Evolutionary conservation across 2,797 vertebrate species (phyloP).

Genomic region (Mormyrops attenuatus): DNA sequence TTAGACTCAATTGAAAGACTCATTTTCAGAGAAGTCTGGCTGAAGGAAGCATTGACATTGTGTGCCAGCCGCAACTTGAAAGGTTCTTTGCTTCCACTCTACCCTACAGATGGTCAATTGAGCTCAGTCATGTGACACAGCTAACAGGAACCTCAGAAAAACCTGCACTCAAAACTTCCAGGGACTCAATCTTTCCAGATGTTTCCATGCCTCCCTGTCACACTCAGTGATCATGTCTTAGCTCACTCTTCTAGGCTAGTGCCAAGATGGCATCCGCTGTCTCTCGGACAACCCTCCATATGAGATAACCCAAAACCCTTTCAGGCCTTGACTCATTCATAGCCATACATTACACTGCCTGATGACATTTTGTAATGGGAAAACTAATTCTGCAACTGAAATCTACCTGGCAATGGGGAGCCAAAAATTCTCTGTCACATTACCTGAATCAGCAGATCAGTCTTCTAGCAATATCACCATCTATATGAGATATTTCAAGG

Average conservation of each 20-base stretch:
- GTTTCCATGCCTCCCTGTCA: background rate
- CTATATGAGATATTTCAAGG: background rate
- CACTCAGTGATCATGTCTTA: background rate
- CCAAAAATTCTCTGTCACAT: background rate
- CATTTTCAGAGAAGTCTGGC: background rate
- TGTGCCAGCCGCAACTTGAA: background rate
- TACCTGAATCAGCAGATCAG: background rate
- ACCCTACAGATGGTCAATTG: background rate
- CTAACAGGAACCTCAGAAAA: background rate
- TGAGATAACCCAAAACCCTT: constrained; percentile 22
- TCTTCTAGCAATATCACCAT: background rate
- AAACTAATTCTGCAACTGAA: background rate
- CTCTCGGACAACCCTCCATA: background rate
- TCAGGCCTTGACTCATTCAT: constrained; percentile 31
- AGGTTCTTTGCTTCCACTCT: background rate
- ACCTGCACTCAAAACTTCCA: background rate
- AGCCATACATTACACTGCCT: background rate
- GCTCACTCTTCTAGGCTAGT: background rate
- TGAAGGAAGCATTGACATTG: background rate
- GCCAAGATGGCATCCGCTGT: background rate
- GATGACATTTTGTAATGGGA: background rate
- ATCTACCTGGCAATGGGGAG: background rate
- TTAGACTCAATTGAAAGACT: background rate
- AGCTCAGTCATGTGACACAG: background rate
- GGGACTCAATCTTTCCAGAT: constrained; percentile 2